Conservation (phyloP, 2,113 vertebrate genomes). For the Agapornis roseicollis region DNA sequence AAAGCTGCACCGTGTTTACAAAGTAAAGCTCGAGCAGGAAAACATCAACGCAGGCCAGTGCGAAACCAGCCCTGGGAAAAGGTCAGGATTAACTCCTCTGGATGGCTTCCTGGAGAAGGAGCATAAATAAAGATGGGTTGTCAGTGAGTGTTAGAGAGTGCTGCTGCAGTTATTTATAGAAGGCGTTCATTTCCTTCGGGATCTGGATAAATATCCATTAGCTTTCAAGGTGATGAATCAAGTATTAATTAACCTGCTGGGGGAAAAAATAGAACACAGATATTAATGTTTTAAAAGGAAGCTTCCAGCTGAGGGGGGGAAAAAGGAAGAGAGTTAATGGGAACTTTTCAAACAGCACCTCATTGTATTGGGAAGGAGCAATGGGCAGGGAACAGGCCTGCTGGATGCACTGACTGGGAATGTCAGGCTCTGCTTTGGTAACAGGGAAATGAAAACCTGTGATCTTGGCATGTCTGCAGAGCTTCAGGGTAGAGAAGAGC, state of each 20-base stretch:
- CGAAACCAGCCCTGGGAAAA: neutral
- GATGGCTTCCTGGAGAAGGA: neutral
- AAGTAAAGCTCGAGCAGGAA: neutral
- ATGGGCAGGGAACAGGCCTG: neutral
- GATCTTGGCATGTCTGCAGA: neutral
- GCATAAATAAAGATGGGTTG: neutral
- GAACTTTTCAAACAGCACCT: neutral
- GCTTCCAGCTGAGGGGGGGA: neutral
- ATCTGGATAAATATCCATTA: conserved; percentile 25
- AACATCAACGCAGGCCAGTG: neutral
- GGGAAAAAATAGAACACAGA: neutral
- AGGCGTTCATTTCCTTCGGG: neutral
- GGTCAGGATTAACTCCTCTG: neutral
- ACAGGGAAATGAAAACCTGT: neutral
- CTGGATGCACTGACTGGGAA: neutral
- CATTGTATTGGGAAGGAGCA: neutral
- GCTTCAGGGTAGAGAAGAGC: neutral
- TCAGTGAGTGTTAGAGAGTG: neutral
- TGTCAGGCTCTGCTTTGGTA: neutral
- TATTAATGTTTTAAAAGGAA: conserved; percentile 15
- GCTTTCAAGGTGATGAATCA: conserved; percentile 28
- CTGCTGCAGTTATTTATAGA: conserved; percentile 1
- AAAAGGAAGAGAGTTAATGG: neutral
- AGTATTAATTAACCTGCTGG: conserved; percentile 24
- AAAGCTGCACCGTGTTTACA: neutral